A percentile compares a stretch with the other conserved stretches of the same genome.
phyloP scores from a whole-genome alignment of 1,140 invertebrate genomes.

The Anastrepha ludens region DNA sequence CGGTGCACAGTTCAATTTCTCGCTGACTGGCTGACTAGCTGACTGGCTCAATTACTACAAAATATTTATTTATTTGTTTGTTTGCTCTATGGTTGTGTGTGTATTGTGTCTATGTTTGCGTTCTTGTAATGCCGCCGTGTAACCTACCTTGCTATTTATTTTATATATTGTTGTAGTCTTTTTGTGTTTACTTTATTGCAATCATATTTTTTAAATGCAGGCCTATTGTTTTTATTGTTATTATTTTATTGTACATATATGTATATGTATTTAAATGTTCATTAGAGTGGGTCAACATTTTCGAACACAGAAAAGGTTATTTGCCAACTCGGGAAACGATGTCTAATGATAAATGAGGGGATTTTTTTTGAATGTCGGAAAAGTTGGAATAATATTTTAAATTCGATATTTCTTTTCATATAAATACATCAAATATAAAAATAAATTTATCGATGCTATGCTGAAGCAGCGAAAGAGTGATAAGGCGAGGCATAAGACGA shows the following conservation, averaged over 20 bases:
- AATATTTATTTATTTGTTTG: conserved; percentile 49
- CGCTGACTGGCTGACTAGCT: neutral
- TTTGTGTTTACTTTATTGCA: conserved; percentile 42
- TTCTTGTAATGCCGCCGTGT: conserved; percentile 39
- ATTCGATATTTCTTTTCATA: too few species aligned
- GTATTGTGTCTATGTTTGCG: conserved; percentile 14
- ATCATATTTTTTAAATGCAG: conserved; percentile 42
- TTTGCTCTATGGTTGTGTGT: conserved; percentile 7
- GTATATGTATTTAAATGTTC: neutral
- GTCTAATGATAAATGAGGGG: too few species aligned
- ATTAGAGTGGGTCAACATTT: neutral
- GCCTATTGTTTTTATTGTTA: conserved; percentile 24
- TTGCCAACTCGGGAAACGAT: too few species aligned
- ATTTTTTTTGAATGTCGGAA: too few species aligned
- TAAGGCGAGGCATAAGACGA: too few species aligned
- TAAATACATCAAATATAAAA: too few species aligned
- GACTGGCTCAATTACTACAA: conserved; percentile 18
- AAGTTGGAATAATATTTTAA: too few species aligned
- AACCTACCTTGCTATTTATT: conserved; percentile 45
- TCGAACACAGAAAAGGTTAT: too few species aligned
- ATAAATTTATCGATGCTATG: too few species aligned
- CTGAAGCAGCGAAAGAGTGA: too few species aligned
- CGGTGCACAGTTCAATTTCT: neutral
- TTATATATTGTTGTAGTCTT: conserved; percentile 48
- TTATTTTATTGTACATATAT: neutral